Evolutionary conservation across 2,888 invertebrate species (phyloP).

Genomic region (Drosophila anomalata): DNA sequence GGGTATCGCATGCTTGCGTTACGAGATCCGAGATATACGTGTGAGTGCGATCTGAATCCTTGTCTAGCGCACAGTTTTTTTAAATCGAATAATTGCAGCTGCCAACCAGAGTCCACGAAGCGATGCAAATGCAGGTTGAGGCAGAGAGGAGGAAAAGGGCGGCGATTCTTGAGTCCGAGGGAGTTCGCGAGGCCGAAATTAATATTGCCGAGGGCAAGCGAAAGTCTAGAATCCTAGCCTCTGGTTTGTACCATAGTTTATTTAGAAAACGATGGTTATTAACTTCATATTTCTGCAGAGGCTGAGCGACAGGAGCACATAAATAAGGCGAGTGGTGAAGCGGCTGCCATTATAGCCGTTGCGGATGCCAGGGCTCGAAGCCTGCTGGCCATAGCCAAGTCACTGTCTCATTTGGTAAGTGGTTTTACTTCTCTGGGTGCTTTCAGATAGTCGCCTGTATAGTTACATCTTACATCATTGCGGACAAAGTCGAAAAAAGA

Average conservation of each 20-base stretch:
- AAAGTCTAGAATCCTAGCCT: constrained; percentile 94
- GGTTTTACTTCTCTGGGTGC: background rate
- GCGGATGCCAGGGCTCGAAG: constrained; percentile 96
- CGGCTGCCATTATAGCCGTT: constrained; percentile 94
- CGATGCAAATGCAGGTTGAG: constrained; percentile 99
- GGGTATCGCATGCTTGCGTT: constrained; percentile 98
- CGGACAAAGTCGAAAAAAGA: background rate
- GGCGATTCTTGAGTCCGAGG: constrained; percentile 98
- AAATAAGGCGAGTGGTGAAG: constrained; percentile 96
- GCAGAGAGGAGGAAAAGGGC: constrained; percentile 98
- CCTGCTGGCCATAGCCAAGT: constrained; percentile 90
- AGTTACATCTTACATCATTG: background rate
- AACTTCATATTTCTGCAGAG: constrained; percentile 85
- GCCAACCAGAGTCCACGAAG: constrained; percentile 97
- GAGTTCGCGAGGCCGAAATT: constrained; percentile 94
- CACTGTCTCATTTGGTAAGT: constrained; percentile 80
- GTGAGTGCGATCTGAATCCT: constrained; percentile 54
- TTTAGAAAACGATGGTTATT: background rate
- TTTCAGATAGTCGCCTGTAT: background rate
- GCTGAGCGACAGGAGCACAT: constrained; percentile 97
- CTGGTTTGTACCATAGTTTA: constrained; percentile 85
- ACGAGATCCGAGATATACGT: constrained; percentile 91
- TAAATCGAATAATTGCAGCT: constrained; percentile 85
- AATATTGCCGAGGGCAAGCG: constrained; percentile 99
- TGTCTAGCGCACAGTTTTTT: background rate